Conservation (phyloP, 2,113 vertebrate genomes). For the Burhinus oedicnemus region DNA sequence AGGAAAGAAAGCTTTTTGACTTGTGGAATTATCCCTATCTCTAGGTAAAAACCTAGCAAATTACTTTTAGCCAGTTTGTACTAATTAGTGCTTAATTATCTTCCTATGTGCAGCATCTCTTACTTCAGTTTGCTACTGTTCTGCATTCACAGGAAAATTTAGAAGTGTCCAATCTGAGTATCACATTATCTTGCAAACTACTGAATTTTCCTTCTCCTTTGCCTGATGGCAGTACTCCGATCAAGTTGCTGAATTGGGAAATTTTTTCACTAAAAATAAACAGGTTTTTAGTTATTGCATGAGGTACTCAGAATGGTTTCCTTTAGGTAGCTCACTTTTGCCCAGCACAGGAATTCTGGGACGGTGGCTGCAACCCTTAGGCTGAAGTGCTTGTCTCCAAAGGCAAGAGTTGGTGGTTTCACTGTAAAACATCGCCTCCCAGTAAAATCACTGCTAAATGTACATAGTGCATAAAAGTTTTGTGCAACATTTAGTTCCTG, state of each 20-base stretch:
- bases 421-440: not conserved
- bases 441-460: not conserved
- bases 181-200: not conserved
- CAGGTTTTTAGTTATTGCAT: not conserved
- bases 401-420: not conserved
- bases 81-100: not conserved
- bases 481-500: not conserved
- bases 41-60: not conserved
- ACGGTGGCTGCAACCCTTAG: not conserved
- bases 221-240: not conserved
- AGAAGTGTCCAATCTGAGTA: not conserved
- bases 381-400: not conserved
- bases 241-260: fast-evolving
- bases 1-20: not conserved
- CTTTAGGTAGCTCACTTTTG: not conserved
- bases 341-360: not conserved
- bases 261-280: not conserved
- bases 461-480: not conserved
- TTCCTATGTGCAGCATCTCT: not conserved
- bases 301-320: not conserved
- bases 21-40: not conserved
- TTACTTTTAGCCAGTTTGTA: not conserved
- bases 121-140: not conserved
- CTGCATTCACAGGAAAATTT: not conserved
- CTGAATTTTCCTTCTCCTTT: not conserved